Conservation (phyloP, 2,113 vertebrate genomes). For the human (Homo sapiens) region DNA sequence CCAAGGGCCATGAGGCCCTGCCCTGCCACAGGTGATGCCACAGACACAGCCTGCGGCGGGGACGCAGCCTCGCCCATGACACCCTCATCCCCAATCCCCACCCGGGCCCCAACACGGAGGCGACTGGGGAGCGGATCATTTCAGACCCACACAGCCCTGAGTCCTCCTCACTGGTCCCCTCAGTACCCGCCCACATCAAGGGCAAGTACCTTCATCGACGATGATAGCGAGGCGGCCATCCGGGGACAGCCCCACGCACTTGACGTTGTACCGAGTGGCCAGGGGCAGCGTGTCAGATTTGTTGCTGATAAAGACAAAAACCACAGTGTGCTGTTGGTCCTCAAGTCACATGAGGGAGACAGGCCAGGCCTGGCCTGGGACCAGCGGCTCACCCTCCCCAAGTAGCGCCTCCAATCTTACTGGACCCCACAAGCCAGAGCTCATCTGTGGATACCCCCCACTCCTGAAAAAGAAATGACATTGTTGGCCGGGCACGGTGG, state of each 20-base stretch:
- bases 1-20: neutral
- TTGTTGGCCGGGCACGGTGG: too few species aligned
- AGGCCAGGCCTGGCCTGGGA: fast-evolving
- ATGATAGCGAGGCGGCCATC: slow-evolving; percentile 92
- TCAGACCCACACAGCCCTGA: neutral
- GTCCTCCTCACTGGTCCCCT: neutral
- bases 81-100: neutral
- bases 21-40: neutral
- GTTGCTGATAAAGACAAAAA: slow-evolving; percentile 86
- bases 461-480: neutral
- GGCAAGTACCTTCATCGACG: slow-evolving; percentile 92
- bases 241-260: slow-evolving; percentile 93
- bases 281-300: slow-evolving; percentile 93
- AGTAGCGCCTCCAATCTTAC: fast-evolving
- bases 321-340: fast-evolving
- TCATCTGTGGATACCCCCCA: fast-evolving
- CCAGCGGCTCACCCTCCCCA: neutral
- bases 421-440: fast-evolving
- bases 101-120: fast-evolving
- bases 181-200: slow-evolving; percentile 86
- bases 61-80: too few species aligned
- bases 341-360: fast-evolving
- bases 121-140: fast-evolving
- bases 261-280: slow-evolving; percentile 91
- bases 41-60: too few species aligned